Evolutionary conservation across 2,113 vertebrate genomes (phyloP).

Genomic region (Chloropsis cyanopogon): DNA sequence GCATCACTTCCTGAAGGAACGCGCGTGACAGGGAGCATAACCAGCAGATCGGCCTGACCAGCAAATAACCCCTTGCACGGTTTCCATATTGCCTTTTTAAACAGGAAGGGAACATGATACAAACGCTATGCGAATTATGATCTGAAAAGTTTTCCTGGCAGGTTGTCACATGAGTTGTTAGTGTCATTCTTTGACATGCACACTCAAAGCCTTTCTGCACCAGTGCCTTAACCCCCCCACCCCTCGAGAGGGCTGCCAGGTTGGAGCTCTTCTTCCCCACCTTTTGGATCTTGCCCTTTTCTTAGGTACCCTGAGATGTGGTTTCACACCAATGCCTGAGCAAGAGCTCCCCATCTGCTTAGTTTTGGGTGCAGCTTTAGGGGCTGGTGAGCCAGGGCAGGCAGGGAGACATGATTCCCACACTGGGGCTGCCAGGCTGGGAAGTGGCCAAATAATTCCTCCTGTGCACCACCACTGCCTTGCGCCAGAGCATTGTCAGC

Average conservation of each 20-base stretch:
- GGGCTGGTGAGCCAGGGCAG: background rate
- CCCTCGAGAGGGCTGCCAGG: background rate
- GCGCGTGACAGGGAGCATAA: background rate
- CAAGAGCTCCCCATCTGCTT: background rate
- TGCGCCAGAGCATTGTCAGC: background rate
- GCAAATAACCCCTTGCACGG: conserved; percentile 13
- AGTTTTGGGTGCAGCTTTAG: background rate
- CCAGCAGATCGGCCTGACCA: conserved; percentile 14
- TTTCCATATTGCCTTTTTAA: conserved; percentile 38
- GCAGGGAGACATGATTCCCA: background rate
- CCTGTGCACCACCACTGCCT: background rate
- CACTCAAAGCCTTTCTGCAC: background rate
- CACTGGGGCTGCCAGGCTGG: background rate
- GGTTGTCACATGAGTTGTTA: conserved; percentile 7
- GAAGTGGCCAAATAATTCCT: background rate
- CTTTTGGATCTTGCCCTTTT: background rate
- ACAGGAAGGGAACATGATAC: conserved; percentile 36
- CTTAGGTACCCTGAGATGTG: background rate
- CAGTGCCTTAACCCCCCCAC: background rate
- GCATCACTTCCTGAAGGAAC: conserved; percentile 22
- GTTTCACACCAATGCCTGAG: background rate
- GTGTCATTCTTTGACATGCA: conserved; percentile 14
- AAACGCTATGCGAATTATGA: conserved; percentile 25
- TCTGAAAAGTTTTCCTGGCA: conserved; percentile 45
- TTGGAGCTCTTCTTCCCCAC: background rate